These are phyloP conservation scores for Molorchus minor DNA, from an alignment of 2,888 invertebrate genomes.

Conservation along the genomic window DNA sequence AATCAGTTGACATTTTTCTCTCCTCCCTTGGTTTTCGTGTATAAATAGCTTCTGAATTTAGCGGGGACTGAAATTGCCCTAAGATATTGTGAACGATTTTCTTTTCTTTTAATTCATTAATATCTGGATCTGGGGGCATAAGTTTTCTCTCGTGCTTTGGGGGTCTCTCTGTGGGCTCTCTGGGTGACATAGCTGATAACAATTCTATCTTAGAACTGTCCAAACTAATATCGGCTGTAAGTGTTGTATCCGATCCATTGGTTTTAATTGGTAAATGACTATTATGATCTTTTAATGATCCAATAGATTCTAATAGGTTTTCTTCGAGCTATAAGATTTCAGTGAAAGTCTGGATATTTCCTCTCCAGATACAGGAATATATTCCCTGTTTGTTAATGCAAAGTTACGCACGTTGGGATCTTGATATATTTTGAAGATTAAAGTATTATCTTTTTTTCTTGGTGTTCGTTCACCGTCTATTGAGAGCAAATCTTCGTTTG, in stretches of 20 bases:
- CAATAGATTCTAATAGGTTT: constrained; percentile 22
- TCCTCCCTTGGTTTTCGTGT: constrained; percentile 10
- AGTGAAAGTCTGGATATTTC: constrained; percentile 1
- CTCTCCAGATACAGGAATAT: constrained; percentile 38
- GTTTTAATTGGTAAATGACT: neutral
- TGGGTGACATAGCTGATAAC: neutral
- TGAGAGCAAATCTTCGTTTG: constrained; percentile 43
- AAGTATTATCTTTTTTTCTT: constrained; percentile 50
- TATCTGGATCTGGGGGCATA: constrained; percentile 30
- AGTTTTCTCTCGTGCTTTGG: neutral
- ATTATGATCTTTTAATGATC: neutral
- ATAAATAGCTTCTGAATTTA: neutral
- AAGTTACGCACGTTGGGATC: constrained; percentile 49
- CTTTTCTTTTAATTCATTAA: constrained; percentile 42
- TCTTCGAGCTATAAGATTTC: constrained; percentile 20
- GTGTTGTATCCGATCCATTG: neutral
- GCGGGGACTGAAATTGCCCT: constrained; percentile 50
- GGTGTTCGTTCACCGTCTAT: constrained; percentile 40
- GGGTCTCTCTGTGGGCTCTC: neutral
- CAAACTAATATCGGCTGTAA: constrained; percentile 6
- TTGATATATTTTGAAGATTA: constrained; percentile 52
- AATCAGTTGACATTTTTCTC: constrained; percentile 12
- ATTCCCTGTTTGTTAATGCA: constrained; percentile 46
- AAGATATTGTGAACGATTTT: constrained; percentile 45
- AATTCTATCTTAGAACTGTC: neutral